Evolutionary conservation across 2,113 vertebrate genomes (phyloP).

Genomic region (Pitta sordida): DNA sequence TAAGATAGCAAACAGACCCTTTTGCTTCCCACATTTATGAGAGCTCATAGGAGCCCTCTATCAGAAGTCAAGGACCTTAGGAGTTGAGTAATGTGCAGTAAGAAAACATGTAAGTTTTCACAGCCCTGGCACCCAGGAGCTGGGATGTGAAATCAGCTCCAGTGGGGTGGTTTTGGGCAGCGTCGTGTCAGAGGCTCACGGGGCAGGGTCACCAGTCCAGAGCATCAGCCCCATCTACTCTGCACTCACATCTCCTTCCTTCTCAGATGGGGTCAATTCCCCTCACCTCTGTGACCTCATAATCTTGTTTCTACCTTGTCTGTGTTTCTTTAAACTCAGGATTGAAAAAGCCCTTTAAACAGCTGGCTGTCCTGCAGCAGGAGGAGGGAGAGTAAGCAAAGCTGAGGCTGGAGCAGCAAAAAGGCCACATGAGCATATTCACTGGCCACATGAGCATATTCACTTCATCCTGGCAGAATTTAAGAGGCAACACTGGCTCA

Average conservation of each 20-base stretch:
- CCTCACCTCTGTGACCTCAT: background rate
- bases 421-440: fast-evolving
- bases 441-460: background rate
- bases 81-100: background rate
- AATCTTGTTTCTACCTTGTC: background rate
- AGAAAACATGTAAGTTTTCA: background rate
- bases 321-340: background rate
- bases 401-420: background rate
- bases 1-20: too few species aligned
- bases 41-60: background rate
- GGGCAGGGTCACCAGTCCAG: background rate
- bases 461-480: background rate
- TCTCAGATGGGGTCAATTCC: background rate
- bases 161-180: fast-evolving
- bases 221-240: background rate
- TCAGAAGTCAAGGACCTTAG: background rate
- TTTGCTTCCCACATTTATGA: background rate
- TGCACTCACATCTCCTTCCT: background rate
- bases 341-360: background rate
- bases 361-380: background rate
- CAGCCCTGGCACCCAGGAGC: background rate
- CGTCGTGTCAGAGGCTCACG: background rate
- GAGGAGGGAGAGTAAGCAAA: background rate
- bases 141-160: background rate
- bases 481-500: background rate